Percentiles rank a stretch among this genome's conserved stretches.
Evolutionary conservation across 2,797 vertebrate genomes (phyloP).

Genomic region (Tangara arthus): DNA sequence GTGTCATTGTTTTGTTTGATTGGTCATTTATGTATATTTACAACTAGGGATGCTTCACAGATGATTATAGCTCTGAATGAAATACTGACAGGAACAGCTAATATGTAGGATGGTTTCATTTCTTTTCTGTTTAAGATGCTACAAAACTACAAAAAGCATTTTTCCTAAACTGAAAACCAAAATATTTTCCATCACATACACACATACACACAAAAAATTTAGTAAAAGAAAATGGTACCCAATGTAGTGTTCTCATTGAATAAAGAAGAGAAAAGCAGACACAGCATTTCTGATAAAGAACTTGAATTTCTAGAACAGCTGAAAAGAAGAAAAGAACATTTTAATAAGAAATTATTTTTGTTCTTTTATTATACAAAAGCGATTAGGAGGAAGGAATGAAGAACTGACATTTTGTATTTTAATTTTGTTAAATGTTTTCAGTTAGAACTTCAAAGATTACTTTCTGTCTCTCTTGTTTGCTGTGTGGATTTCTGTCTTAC

Average conservation of each 20-base stretch:
- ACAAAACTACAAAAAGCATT: not conserved
- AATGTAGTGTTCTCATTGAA: not conserved
- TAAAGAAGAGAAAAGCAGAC: not conserved
- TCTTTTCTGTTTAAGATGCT: not conserved
- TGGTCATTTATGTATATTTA: slow-evolving; percentile 10
- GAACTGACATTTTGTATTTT: not conserved
- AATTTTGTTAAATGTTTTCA: not conserved
- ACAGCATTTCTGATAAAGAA: not conserved
- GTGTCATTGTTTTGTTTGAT: not conserved
- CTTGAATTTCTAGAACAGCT: not conserved
- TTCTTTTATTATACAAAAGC: not conserved
- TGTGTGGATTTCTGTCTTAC: not conserved
- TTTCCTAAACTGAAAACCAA: not conserved
- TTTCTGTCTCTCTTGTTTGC: not conserved
- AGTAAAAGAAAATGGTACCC: not conserved
- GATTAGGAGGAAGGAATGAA: not conserved
- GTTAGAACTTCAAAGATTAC: not conserved
- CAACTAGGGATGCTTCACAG: not conserved
- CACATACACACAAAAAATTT: not conserved
- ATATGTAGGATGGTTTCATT: not conserved
- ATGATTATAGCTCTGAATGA: not conserved
- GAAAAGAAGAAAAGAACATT: not conserved
- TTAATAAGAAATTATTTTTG: not conserved
- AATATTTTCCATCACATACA: not conserved
- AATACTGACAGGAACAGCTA: not conserved